Base-by-base conservation (phyloP, 2,113 vertebrate genomes). In the Dermatemys mawii region DNA sequence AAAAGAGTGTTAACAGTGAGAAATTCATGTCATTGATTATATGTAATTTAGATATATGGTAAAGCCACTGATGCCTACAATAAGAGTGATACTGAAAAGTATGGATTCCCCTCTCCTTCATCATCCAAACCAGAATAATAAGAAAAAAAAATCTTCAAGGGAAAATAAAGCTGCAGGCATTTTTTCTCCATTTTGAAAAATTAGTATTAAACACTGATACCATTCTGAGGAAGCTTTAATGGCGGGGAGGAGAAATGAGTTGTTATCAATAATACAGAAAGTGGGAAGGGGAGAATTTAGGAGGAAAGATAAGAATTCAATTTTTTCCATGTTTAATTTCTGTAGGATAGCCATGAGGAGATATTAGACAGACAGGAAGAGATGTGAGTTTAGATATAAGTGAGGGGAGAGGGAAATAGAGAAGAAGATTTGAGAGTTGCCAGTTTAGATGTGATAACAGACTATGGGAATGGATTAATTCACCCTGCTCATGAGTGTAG, bases 371-470 rank as follows among this genome's bases (percentile, higher is more conserved):
- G 94, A 94, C 78, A 96, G 90, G 90, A 95, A 91, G 83, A 93
- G 93, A 92, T 83, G 81, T 75, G 95, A 54, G 86, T 63, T 97
- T 97, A 97, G 94, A 97, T 95, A 94, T 94, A 93, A 96, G 93
- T 41, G 78, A 81, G 21, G 63, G 9, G n/a, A 70, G 19, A 70
- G 4, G 5, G 19, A 70, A 8, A n/a, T 70, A 88, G n/a, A 90
- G 91, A 86, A 94, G 96, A 96, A 94, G 95, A 96, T 93, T 96
- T 97, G 81, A 89, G 82, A 93, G 90, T 87, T 60, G 87, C 97
- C 94, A 88, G 78, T 49, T 38, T 22, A 97, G 94, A 97, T 70
- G 29, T 95, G 63, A 90, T 84, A 92, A 92, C 94, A 95, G 19
- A 63, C 84, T 81, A 93, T 93, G 93, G 94, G 92, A 97, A 95